These are phyloP conservation scores for Anthopleura sola DNA, from an alignment of 64 coral and sea anemone species.

Conservation along the genomic window DNA sequence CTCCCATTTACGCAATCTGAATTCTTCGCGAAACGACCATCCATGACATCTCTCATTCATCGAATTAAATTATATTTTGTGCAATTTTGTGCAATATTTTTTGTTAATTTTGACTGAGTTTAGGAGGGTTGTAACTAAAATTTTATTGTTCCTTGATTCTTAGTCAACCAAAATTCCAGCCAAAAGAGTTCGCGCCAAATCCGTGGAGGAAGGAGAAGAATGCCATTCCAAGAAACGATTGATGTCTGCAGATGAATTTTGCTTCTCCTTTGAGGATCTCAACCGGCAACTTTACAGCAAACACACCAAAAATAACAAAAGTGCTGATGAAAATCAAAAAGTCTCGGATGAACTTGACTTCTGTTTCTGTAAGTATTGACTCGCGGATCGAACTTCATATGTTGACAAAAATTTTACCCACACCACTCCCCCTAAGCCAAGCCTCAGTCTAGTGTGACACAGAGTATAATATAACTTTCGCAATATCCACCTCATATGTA, in stretches of 20 bases:
- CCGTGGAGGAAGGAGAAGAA: background rate
- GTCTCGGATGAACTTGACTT: background rate
- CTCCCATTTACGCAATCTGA: too few species aligned
- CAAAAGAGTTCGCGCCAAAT: background rate
- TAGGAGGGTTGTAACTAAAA: too few species aligned
- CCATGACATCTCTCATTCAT: too few species aligned
- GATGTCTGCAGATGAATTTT: conserved; percentile 10
- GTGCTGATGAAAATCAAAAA: background rate
- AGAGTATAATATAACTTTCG: background rate
- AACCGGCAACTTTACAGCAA: conserved; percentile 19
- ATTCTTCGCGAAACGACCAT: too few species aligned
- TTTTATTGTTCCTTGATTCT: background rate
- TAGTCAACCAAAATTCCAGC: background rate
- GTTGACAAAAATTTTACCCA: background rate
- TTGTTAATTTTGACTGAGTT: too few species aligned
- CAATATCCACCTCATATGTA: too few species aligned
- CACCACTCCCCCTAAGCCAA: background rate
- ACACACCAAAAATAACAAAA: background rate
- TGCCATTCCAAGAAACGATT: background rate
- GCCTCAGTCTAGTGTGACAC: background rate
- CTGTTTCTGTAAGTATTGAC: conserved; percentile 21
- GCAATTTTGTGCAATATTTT: too few species aligned
- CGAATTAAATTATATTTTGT: too few species aligned
- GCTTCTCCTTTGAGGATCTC: conserved; percentile 10
- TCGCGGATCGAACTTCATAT: background rate